Base-by-base conservation (phyloP, 2,888 invertebrate genomes). In the Amphipyra tragopoginis region DNA sequence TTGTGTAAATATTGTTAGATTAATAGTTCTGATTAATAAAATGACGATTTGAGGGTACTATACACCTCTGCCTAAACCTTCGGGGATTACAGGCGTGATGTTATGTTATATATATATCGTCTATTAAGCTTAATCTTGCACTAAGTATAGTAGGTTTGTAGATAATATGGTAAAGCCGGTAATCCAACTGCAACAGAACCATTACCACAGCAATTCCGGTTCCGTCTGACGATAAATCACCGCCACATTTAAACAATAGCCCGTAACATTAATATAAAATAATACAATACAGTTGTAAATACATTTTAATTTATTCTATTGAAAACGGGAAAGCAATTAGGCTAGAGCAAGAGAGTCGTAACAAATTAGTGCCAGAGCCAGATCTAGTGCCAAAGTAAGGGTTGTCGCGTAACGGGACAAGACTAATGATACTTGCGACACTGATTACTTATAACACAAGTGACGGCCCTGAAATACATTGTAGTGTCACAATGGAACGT, bases 321-420 rank as follows among this genome's bases (percentile, higher is more conserved):
- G 48, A 48, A 59, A 54, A 36, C 56, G 34, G 9, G n/a, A 73
- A 65, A 65, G 75, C 58, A 78, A 78, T 78, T 78, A 63, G 48
- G 42, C n/a, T 53, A 11, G 29, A 42, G 47, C 15, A 5, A 29
- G 52, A 38, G 53, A 59, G 52, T 57, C 45, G 56, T 62, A 57
- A 64, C 56, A 50, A 74, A 78, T 75, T 75, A 71, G 71, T 48
- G 44, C 54, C 61, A 50, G 42, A 26, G n/a, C 61, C 51, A 47
- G 64, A 73, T 69, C 69, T 65, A 77, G 78, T 65, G 47, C 62
- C 57, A 58, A 65, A 66, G 64, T 62, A 43, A 77, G 75, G 60
- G 62, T 59, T 61, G 60, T 61, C 62, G 29, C 57, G 50, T 44
- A 57, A 49, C 52, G 45, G 36, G 14, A 13, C 50, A 51, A 65